Evolutionary conservation across 2,888 invertebrate species (phyloP).

Genomic region (Phyto melanocephala): DNA sequence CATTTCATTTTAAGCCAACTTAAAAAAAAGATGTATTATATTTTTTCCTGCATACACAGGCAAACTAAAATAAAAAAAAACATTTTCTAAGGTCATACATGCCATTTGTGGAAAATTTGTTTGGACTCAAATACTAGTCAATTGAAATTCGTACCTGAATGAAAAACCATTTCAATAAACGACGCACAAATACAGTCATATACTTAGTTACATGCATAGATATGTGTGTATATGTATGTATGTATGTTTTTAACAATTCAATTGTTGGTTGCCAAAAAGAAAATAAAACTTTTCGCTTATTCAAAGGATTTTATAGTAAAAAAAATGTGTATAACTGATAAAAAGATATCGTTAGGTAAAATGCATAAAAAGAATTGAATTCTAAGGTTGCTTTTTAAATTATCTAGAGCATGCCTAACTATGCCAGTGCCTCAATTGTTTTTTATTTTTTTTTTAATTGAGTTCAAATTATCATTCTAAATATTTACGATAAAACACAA

Average conservation of each 20-base stretch:
- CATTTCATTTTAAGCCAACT: constrained; percentile 50
- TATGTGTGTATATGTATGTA: not conserved
- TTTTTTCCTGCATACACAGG: not conserved
- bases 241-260: not conserved
- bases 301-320: too few relatives aligned
- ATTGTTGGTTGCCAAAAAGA: not conserved
- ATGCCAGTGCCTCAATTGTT: too few relatives aligned
- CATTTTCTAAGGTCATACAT: constrained; percentile 39
- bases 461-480: too few relatives aligned
- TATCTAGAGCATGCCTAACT: too few relatives aligned
- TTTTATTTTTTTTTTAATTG: too few relatives aligned
- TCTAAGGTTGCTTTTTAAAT: too few relatives aligned
- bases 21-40: too few relatives aligned
- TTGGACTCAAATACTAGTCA: not conserved
- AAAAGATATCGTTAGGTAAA: too few relatives aligned
- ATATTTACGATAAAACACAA: too few relatives aligned
- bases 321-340: too few relatives aligned
- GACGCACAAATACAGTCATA: not conserved
- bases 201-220: not conserved
- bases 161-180: constrained; percentile 21
- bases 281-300: not conserved
- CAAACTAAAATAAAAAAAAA: not conserved
- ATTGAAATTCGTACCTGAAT: constrained; percentile 22
- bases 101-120: constrained; percentile 21
- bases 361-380: too few relatives aligned